Conservation (phyloP, 1,140 invertebrate species). For the Drosophila mauritiana region DNA sequence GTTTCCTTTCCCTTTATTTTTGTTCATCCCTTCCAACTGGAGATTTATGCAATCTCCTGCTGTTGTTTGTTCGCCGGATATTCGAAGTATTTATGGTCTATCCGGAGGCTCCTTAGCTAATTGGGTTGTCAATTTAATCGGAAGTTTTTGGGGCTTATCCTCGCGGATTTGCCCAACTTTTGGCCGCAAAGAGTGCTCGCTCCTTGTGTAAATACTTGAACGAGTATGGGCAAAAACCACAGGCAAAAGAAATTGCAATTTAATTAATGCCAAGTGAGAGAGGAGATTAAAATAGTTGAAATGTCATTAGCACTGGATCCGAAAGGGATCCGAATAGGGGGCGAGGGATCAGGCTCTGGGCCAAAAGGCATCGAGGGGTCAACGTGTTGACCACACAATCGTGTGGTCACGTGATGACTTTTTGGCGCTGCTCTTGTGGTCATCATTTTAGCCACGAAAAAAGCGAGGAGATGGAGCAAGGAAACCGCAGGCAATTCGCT, state of each 20-base stretch:
- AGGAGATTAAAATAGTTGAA: slow-evolving; percentile 62
- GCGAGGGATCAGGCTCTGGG: neutral
- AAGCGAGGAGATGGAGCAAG: neutral
- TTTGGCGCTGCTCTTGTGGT: slow-evolving; percentile 56
- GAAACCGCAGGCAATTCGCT: slow-evolving; percentile 32
- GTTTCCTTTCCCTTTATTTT: slow-evolving; percentile 10
- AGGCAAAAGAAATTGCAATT: slow-evolving; percentile 36
- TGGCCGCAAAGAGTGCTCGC: neutral
- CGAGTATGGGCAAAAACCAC: slow-evolving; percentile 9
- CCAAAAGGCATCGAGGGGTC: slow-evolving; percentile 35
- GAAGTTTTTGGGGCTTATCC: slow-evolving; percentile 28
- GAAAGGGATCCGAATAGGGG: neutral
- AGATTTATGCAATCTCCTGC: slow-evolving; percentile 69
- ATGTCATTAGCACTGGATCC: slow-evolving; percentile 60
- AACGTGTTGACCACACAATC: slow-evolving; percentile 61
- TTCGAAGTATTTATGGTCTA: slow-evolving; percentile 56
- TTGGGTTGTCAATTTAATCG: slow-evolving; percentile 54
- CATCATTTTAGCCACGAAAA: slow-evolving; percentile 45
- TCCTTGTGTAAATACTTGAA: slow-evolving; percentile 2
- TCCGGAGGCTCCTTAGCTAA: slow-evolving; percentile 47
- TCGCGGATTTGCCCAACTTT: neutral
- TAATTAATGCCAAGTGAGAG: slow-evolving; percentile 31
- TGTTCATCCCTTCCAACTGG: slow-evolving; percentile 25
- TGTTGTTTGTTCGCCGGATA: slow-evolving; percentile 41
- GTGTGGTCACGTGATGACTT: slow-evolving; percentile 73